Conservation (phyloP, 2,888 invertebrate species). For the Chrysolina haemoptera region DNA sequence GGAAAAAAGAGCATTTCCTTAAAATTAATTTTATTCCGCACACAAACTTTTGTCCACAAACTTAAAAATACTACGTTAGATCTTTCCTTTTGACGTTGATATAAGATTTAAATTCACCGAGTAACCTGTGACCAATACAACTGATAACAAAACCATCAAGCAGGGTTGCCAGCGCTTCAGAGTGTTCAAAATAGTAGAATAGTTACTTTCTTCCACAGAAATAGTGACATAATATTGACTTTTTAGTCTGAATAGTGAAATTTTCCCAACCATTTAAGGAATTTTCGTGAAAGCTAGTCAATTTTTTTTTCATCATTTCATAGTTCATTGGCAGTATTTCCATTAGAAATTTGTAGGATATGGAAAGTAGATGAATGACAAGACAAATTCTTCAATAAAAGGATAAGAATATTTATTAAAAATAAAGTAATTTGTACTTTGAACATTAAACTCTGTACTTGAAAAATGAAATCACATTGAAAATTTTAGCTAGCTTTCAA, state of each 20-base stretch:
- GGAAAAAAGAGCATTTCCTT: too few relatives aligned
- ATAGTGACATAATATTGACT: constrained; percentile 8
- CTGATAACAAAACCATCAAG: too few relatives aligned
- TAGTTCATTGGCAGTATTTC: neutral
- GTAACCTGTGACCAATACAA: too few relatives aligned
- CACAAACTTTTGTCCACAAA: too few relatives aligned
- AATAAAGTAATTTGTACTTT: constrained; percentile 6
- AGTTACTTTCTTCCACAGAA: constrained; percentile 1
- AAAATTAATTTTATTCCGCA: too few relatives aligned
- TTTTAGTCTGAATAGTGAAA: neutral
- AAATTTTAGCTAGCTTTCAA: too few relatives aligned
- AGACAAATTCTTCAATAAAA: neutral
- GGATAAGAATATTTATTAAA: neutral
- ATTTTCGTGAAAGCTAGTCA: constrained; percentile 1
- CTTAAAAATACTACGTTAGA: too few relatives aligned
- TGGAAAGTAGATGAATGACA: neutral
- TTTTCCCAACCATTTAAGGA: neutral
- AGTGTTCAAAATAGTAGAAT: neutral
- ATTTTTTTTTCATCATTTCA: neutral
- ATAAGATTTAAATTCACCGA: too few relatives aligned
- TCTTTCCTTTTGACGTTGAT: too few relatives aligned
- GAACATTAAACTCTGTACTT: too few relatives aligned
- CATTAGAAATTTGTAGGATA: neutral
- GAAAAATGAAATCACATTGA: too few relatives aligned
- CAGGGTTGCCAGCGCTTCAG: constrained; percentile 10